These are phyloP conservation scores for Hetaerina titia DNA, from an alignment of 2,888 invertebrate genomes.

Conservation along the genomic window DNA sequence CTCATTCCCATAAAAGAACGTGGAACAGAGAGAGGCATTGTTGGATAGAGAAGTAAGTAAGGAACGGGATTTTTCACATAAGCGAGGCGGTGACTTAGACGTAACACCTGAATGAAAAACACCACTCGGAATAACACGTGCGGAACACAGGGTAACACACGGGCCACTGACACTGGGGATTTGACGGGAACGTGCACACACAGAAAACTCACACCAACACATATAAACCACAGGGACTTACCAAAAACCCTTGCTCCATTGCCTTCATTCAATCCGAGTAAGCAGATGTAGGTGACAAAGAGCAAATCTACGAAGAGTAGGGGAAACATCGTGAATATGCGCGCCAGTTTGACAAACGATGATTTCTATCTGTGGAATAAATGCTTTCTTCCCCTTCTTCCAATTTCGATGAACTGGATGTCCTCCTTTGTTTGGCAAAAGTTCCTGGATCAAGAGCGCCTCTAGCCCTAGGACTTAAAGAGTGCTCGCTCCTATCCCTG, in stretches of 20 bases:
- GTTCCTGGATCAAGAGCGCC: too few species aligned
- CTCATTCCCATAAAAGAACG: neutral
- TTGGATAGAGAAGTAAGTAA: neutral
- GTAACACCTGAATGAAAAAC: constrained; percentile 5
- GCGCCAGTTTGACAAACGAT: neutral
- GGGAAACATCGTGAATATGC: neutral
- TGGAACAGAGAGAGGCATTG: neutral
- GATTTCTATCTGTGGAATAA: neutral
- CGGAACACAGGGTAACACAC: constrained; percentile 27
- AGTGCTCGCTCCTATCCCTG: neutral
- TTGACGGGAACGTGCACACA: constrained; percentile 9
- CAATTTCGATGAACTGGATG: neutral
- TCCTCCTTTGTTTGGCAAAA: neutral
- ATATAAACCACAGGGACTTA: constrained; percentile 12
- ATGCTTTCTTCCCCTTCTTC: neutral
- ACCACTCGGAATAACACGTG: constrained; percentile 15
- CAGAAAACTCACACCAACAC: constrained; percentile 34
- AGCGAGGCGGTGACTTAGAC: neutral
- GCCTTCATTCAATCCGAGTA: constrained; percentile 14
- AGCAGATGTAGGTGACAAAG: constrained; percentile 23
- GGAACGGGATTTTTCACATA: neutral
- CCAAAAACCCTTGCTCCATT: constrained; percentile 35
- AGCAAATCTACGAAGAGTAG: neutral
- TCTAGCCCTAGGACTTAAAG: too few species aligned
- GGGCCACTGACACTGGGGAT: constrained; percentile 4